phyloP scores from a whole-genome alignment of 2,113 vertebrate genomes.

The Scartelaos histophorus region DNA sequence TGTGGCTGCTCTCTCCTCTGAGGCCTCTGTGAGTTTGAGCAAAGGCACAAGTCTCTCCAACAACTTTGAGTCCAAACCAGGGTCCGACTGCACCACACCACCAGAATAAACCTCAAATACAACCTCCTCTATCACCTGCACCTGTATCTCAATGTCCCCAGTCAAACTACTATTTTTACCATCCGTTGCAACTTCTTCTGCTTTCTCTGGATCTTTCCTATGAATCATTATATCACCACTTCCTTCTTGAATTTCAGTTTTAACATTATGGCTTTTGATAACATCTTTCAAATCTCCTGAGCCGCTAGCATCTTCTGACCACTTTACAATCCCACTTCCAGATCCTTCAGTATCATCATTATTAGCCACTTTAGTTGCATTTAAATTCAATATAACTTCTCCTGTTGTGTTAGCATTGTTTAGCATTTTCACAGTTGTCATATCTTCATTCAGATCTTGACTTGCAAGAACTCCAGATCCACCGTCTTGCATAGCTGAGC shows the following conservation, averaged over 20 bases:
- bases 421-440: background rate
- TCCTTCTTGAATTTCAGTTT: background rate
- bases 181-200: background rate
- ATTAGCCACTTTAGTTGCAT: background rate
- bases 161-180: background rate
- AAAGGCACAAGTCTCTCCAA: background rate
- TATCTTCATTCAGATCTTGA: slow-evolving; percentile 51
- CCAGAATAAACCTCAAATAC: background rate
- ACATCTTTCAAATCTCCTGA: slow-evolving; percentile 32
- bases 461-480: slow-evolving; percentile 78
- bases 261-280: background rate
- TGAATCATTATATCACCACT: background rate
- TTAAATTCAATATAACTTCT: background rate
- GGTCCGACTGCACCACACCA: background rate
- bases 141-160: background rate
- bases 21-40: slow-evolving; percentile 8
- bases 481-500: slow-evolving; percentile 70
- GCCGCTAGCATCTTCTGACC: slow-evolving; percentile 36
- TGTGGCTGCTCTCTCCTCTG: slow-evolving; percentile 5
- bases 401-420: background rate
- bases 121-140: background rate
- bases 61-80: background rate
- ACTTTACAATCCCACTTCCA: slow-evolving; percentile 3
- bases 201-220: background rate
- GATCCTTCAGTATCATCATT: background rate